Percentiles rank a stretch among this genome's conserved stretches.
Conservation (phyloP, 30 jellyfish, hydroid and myxozoan species). For the Cassiopea andromeda region DNA sequence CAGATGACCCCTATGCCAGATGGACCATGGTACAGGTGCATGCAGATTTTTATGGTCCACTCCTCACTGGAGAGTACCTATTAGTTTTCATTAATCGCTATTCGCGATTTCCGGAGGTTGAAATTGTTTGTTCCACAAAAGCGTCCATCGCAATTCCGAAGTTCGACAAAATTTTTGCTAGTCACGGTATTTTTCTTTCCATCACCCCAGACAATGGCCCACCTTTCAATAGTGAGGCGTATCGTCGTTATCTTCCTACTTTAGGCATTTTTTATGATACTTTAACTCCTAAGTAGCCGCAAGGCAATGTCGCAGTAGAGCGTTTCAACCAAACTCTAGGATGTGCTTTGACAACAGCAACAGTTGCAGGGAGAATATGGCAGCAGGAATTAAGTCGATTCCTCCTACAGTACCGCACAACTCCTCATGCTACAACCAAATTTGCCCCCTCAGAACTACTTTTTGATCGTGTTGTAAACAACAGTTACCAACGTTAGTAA, state of each 20-base stretch:
- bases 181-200: slow-evolving; percentile 39
- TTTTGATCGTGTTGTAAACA: neutral
- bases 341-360: slow-evolving; percentile 60
- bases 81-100: slow-evolving; percentile 33
- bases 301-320: slow-evolving; percentile 54
- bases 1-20: slow-evolving; percentile 20
- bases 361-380: slow-evolving; percentile 5
- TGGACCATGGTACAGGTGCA: slow-evolving; percentile 25
- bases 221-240: slow-evolving; percentile 36
- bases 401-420: neutral
- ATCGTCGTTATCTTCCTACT: neutral
- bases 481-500: slow-evolving; percentile 18
- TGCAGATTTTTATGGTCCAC: slow-evolving; percentile 37
- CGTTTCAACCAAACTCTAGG: slow-evolving; percentile 47
- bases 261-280: slow-evolving; percentile 36
- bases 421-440: slow-evolving; percentile 25
- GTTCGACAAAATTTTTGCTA: slow-evolving; percentile 13
- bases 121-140: slow-evolving; percentile 35
- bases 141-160: slow-evolving; percentile 40
- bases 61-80: slow-evolving; percentile 46
- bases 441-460: slow-evolving; percentile 13
- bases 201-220: slow-evolving; percentile 65
- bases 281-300: slow-evolving; percentile 53
- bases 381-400: neutral
- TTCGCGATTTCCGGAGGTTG: slow-evolving; percentile 67